Conservation (phyloP, 2,797 vertebrate genomes). For the Phalanger gymnotis region DNA sequence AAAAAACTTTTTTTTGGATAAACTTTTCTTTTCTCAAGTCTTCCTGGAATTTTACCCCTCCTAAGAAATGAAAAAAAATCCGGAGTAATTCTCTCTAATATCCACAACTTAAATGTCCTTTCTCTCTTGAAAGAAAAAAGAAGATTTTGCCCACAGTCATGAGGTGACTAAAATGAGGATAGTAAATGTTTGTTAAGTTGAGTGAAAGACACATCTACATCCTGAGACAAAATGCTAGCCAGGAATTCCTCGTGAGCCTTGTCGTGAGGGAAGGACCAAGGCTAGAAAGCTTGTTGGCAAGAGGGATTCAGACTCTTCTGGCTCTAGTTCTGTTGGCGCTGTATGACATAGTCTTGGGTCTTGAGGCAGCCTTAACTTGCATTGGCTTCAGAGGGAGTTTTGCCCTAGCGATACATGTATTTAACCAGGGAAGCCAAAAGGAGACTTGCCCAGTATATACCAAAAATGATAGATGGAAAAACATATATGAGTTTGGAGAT, state of each 20-base stretch:
- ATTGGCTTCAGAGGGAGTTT: conserved; percentile 2
- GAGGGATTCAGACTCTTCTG: background rate
- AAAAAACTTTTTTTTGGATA: too few species aligned
- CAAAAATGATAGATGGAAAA: background rate
- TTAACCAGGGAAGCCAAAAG: background rate
- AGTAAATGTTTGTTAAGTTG: background rate
- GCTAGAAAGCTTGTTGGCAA: background rate
- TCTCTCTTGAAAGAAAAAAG: too few species aligned
- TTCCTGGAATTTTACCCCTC: too few species aligned
- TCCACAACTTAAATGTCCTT: too few species aligned
- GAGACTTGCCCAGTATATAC: background rate
- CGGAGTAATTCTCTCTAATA: too few species aligned
- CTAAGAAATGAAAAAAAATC: too few species aligned
- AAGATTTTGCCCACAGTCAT: too few species aligned
- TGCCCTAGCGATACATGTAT: background rate
- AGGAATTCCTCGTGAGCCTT: background rate
- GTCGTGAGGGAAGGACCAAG: background rate
- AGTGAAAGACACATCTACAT: background rate
- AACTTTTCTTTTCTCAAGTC: too few species aligned
- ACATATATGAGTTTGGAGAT: background rate
- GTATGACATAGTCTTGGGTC: background rate
- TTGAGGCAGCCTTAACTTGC: background rate
- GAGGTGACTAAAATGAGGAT: background rate
- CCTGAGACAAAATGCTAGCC: background rate
- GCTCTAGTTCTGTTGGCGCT: background rate